Evolutionary conservation across 2,888 invertebrate genomes (phyloP), one percentile per base, ranked within the genome.

Genomic region (Zootermopsis nevadensis): DNA sequence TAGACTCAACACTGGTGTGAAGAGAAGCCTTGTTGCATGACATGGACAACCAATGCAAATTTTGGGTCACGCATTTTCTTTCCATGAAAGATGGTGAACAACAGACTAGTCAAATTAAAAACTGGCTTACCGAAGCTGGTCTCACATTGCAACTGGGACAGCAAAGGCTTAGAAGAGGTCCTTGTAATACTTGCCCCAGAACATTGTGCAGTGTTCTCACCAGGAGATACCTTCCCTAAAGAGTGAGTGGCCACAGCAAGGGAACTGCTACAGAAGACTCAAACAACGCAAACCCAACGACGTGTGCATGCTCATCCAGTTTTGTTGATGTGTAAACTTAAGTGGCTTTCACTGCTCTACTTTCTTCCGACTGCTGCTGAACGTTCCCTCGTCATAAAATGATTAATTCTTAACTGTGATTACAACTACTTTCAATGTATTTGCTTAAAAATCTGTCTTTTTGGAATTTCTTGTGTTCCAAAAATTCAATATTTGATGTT

Each of bases 361-460:
- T 84, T 66, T 80, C 74, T 82, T 84, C 80, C 55, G 35, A 80
- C 79, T 80, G 84, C 82, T 82, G 80, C 82, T 55, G 84, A 82
- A 84, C 60, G 69, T 77, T 82, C 83, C 74, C 72, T 48, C 67
- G 30, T 60, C 67, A 83, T 42, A 74, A 79, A 79, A 79, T 12
- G 19, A 79, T 60, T 79, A 84, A 79, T 82, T 85, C 85, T 85
- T 83, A 83, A 84, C 85, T 85, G 85, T 85, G 85, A 85, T 85
- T 85, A 82, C 33, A 83, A 84, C 82, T 85, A 82, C 83, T 85
- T 83, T 85, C 74, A 82, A 82, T 85, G 85, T 85, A 84, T 83
- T 85, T 83, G 84, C 85, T 85, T 83, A 80, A 83, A 83, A 85
- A 83, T 81, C 83, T 83, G 83, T 85, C 84, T 81, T 83, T 82